These are phyloP conservation scores for Hassar affinis DNA, from an alignment of 2,113 vertebrate species.

Conservation along the genomic window DNA sequence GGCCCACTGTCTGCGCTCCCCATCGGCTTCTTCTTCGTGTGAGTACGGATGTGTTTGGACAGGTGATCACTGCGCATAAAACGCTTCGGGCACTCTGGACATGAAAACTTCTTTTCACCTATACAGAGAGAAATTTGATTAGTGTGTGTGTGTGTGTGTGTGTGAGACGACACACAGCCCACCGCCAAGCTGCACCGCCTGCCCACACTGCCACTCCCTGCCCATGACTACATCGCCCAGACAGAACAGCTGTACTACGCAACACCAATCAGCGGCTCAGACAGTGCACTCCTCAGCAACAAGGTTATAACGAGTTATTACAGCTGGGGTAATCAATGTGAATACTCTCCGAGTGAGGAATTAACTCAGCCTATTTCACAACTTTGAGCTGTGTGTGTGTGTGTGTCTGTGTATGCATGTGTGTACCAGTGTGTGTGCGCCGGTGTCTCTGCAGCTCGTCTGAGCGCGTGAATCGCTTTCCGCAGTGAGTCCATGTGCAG, in stretches of 20 bases:
- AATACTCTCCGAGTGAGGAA: too few relatives aligned
- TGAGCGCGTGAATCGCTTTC: constrained; percentile 91
- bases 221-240: too few relatives aligned
- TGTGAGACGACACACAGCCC: too few relatives aligned
- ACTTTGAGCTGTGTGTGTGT: neutral
- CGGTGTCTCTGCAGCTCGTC: constrained; percentile 96
- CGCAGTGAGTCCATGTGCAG: constrained; percentile 91
- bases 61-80: constrained; percentile 97
- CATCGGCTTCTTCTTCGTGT: constrained; percentile 84
- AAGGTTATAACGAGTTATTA: neutral
- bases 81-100: constrained; percentile 89
- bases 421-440: constrained; percentile 90
- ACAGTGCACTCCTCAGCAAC: too few relatives aligned
- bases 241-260: too few relatives aligned
- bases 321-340: too few relatives aligned
- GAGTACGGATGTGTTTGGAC: constrained; percentile 95
- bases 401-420: constrained; percentile 78
- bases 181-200: neutral
- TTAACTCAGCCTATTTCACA: neutral
- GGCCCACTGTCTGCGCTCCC: constrained; percentile 61
- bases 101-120: constrained; percentile 94
- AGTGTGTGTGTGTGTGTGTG: neutral
- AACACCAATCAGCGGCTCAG: too few relatives aligned
- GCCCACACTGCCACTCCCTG: too few relatives aligned
- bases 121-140: constrained; percentile 12